Percentiles rank a stretch among this genome's conserved stretches.
phyloP scores from a whole-genome alignment of 2,888 invertebrate species.

The Prosapia bicincta region DNA sequence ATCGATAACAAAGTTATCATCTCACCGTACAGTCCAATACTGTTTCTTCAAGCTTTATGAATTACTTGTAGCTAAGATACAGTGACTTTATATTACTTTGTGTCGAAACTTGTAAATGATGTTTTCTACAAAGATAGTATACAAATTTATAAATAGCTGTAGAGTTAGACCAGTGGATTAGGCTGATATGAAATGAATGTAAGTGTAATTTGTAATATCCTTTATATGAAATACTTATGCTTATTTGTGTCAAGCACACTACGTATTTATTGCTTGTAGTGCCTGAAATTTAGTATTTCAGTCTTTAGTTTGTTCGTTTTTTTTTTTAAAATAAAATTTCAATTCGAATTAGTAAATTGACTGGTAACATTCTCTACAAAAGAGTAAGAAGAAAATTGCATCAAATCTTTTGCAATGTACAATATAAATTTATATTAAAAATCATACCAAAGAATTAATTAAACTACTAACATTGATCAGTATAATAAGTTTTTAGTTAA shows the following conservation, averaged over 20 bases:
- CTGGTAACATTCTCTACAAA: slow-evolving; percentile 5
- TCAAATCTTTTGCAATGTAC: background rate
- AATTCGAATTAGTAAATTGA: slow-evolving; percentile 11
- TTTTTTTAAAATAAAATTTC: background rate
- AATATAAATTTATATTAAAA: background rate
- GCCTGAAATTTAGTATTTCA: no score
- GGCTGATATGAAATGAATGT: background rate
- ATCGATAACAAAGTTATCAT: background rate
- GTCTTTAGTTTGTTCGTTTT: no score
- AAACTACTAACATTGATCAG: no score
- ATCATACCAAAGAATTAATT: background rate
- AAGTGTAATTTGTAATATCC: background rate
- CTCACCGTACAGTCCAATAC: background rate
- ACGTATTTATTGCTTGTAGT: background rate
- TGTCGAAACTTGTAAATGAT: background rate
- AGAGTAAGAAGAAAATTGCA: background rate
- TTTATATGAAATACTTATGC: background rate
- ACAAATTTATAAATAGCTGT: background rate
- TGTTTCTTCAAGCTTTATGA: background rate
- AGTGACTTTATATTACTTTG: background rate
- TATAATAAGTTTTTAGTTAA: no score
- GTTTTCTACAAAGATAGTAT: background rate
- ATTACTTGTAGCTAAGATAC: background rate
- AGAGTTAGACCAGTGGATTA: background rate
- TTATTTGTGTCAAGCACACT: background rate